Evolutionary conservation across 2,113 vertebrate genomes (phyloP).

Genomic region (Coryphaenoides rupestris): DNA sequence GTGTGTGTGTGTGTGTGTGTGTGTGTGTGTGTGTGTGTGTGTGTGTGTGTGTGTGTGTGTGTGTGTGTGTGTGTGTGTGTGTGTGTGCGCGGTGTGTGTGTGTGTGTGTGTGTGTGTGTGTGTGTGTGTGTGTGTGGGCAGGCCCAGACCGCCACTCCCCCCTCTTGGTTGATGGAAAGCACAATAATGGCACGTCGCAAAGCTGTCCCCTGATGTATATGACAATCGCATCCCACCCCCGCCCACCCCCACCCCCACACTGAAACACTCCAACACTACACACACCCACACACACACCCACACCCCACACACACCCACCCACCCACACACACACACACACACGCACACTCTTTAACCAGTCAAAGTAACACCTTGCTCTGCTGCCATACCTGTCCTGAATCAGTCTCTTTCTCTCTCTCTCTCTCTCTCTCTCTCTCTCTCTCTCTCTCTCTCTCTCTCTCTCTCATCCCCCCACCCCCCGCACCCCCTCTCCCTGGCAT

Average conservation of each 20-base stretch:
- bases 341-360: background rate
- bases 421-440: too few relatives aligned
- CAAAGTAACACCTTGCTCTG: background rate
- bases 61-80: slow-evolving; percentile 16
- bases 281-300: background rate
- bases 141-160: background rate
- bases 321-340: slow-evolving; percentile 1
- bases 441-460: too few relatives aligned
- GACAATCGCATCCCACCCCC: background rate
- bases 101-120: slow-evolving; percentile 16
- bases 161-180: background rate
- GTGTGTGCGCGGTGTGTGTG: background rate
- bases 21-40: slow-evolving; percentile 15
- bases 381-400: too few relatives aligned
- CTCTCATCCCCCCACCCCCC: too few relatives aligned
- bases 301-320: background rate
- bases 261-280: background rate
- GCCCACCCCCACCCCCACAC: background rate
- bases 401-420: too few relatives aligned
- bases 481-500: background rate
- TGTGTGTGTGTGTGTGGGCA: background rate
- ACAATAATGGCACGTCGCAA: background rate
- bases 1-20: slow-evolving; percentile 12
- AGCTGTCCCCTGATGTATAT: background rate
- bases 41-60: background rate